Evolutionary conservation across 2,888 invertebrate genomes (phyloP), one percentile per base, ranked within the genome.

Genomic region (Euclidia mi): DNA sequence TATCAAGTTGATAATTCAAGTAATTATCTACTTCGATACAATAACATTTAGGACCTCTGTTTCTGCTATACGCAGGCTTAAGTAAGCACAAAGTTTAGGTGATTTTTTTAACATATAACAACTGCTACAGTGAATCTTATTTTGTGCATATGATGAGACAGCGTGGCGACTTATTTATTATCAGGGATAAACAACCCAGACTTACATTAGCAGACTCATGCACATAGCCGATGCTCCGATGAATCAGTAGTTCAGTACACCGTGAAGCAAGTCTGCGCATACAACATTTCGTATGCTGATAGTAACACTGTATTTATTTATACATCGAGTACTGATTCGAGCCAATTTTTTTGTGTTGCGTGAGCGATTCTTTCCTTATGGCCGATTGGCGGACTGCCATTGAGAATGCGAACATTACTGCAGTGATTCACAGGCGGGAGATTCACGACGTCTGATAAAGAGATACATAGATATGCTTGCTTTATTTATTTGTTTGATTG

Each of bases 351-450:
- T 58, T 43, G 45, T 50, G 34, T 61, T 52, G 25, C n/a, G 31
- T 38, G 52, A 6, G 1, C 14, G 56, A 60, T 60, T 66, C 38
- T 37, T 63, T 57, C 59, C 55, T 57, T 53, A 42, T 52, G 37
- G 9, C 47, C 14, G 37, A 51, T 40, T 73, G 74, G 70, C 74
- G 49, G 44, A n/a, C 1, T 60, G 71, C 74, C 71, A 63, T 46
- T 15, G 4, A 2, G 25, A 25, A 14, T 51, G 43, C 43, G 28
- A 29, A 32, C 28, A 35, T 29, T 20, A 41, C 10, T 10, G 14
- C 34, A 20, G 31, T 44, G 55, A 59, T 15, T 56, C 56, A 59
- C 15, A 42, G 41, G 28, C 11, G n/a, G 14, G 40, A 37, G 40
- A 7, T 46, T 20, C 45, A 28, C n/a, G n/a, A n/a, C 12, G 10